Percentiles rank a stretch among this genome's conserved stretches.
Evolutionary conservation across 1,140 invertebrate genomes (phyloP).

Genomic region (fruit fly (Drosophila melanogaster)): DNA sequence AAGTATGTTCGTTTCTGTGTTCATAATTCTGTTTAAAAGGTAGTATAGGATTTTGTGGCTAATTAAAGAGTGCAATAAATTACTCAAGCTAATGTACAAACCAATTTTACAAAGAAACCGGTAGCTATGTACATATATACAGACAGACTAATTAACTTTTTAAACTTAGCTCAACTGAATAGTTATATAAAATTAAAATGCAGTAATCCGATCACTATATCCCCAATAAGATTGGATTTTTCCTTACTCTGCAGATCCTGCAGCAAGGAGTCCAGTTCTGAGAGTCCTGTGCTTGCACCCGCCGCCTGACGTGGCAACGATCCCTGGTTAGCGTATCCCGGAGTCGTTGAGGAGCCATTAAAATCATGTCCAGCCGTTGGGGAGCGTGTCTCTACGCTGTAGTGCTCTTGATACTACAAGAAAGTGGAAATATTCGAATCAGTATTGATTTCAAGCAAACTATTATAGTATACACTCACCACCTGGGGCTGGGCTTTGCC

Average conservation of each 20-base stretch:
- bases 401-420: slow-evolving; percentile 87
- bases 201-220: too few relatives aligned
- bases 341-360: slow-evolving; percentile 55
- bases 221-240: too few relatives aligned
- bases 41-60: too few relatives aligned
- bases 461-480: slow-evolving; percentile 61
- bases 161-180: too few relatives aligned
- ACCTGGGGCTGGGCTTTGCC: slow-evolving; percentile 82
- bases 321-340: slow-evolving; percentile 71
- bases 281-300: slow-evolving; percentile 88
- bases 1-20: too few relatives aligned
- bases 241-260: slow-evolving; percentile 92
- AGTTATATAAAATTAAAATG: too few relatives aligned
- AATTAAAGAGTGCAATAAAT: not conserved
- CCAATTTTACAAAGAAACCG: not conserved
- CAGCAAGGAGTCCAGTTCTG: slow-evolving; percentile 95
- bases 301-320: slow-evolving; percentile 63
- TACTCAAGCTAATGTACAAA: too few relatives aligned
- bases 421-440: not conserved
- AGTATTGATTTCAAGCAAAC: not conserved
- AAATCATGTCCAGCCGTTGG: slow-evolving; percentile 52
- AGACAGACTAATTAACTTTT: too few relatives aligned
- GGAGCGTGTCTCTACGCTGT: slow-evolving; percentile 86
- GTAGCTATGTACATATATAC: too few relatives aligned
- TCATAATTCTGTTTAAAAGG: too few relatives aligned